Evolutionary conservation across 2,113 vertebrate genomes (phyloP).

Genomic region (Balaenoptera acutorostrata): DNA sequence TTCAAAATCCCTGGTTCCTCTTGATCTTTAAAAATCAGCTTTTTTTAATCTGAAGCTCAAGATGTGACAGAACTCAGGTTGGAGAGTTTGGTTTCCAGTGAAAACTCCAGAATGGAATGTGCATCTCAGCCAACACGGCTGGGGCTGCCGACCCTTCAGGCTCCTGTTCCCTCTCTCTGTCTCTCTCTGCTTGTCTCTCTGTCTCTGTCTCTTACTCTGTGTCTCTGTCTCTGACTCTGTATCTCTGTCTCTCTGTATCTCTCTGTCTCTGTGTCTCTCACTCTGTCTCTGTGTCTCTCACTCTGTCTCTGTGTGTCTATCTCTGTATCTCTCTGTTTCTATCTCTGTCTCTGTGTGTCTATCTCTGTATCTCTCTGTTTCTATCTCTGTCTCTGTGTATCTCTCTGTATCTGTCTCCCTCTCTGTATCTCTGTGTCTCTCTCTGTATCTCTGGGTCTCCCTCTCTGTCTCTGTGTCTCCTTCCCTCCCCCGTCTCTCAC

Average conservation of each 20-base stretch:
- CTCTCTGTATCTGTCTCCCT: rapidly evolving
- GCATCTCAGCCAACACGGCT: rapidly evolving
- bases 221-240: rapidly evolving
- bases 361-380: background rate
- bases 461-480: no score
- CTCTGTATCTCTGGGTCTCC: no score
- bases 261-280: background rate
- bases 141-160: rapidly evolving
- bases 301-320: background rate
- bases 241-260: background rate
- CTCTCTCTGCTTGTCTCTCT: no score
- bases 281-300: no score
- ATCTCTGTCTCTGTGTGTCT: background rate
- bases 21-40: background rate
- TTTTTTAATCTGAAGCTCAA: background rate
- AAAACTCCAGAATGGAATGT: rapidly evolving
- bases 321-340: background rate
- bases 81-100: background rate
- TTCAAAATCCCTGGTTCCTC: background rate
- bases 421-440: no score
- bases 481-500: no score
- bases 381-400: rapidly evolving
- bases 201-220: background rate
- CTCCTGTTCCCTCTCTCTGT: rapidly evolving
- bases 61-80: background rate